These are phyloP conservation scores for Alfaro cultratus DNA, from an alignment of 2,797 vertebrate genomes.

Conservation along the genomic window DNA sequence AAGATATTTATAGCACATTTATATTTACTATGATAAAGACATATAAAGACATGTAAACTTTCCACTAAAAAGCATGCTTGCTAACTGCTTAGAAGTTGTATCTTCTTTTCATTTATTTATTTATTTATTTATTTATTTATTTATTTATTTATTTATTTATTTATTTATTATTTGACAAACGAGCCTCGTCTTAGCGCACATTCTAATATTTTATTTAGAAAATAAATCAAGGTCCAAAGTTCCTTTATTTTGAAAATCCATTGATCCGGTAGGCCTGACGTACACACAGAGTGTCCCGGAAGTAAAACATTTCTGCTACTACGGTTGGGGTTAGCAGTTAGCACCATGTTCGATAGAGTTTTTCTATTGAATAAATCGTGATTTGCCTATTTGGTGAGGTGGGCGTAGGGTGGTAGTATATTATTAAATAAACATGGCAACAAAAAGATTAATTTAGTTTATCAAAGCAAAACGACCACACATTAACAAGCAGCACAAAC, in stretches of 20 bases:
- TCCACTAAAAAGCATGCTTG: background rate
- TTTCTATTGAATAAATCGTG: background rate
- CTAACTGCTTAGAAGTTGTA: background rate
- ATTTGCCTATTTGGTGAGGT: background rate
- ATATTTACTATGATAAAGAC: background rate
- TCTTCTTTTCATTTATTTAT: background rate
- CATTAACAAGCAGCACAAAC: background rate
- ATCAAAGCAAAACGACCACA: background rate
- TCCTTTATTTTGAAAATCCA: background rate
- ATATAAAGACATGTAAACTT: background rate
- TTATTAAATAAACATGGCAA: background rate
- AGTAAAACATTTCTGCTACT: background rate
- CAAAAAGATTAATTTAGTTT: background rate
- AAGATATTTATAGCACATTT: too few species aligned
- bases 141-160: too few species aligned
- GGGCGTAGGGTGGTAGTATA: background rate
- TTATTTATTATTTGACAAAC: background rate
- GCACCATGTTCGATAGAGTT: background rate
- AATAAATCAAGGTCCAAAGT: background rate
- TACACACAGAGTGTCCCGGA: constrained; percentile 35
- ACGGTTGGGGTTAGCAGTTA: background rate
- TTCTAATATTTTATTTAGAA: background rate
- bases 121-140: background rate
- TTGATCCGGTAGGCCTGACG: constrained; percentile 21
- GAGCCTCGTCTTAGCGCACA: background rate